Conservation (phyloP, 64 coral and sea anemone genomes). For the Pocillopora damicornis region DNA sequence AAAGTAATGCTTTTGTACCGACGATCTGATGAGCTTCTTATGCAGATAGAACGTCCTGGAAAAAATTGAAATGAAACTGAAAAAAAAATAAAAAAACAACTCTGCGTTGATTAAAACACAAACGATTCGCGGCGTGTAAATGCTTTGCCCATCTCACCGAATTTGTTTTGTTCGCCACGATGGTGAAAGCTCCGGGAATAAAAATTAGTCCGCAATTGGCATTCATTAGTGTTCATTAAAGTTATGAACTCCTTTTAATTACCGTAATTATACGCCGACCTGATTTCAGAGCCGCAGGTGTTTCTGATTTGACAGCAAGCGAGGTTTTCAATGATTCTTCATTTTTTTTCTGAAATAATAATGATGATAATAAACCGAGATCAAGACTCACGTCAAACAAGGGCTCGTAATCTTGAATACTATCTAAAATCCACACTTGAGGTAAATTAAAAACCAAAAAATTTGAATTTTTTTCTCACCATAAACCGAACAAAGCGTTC, state of each 20-base stretch:
- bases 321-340: conserved; percentile 31
- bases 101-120: conserved; percentile 37
- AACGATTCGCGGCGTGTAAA: not conserved
- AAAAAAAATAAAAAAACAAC: conserved; percentile 42
- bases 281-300: conserved; percentile 67
- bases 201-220: conserved; percentile 73
- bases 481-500: not conserved
- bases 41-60: not conserved
- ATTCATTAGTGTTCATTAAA: conserved; percentile 97
- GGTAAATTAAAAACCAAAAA: conserved; percentile 40
- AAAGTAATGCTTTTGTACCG: conserved; percentile 35
- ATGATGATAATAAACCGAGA: conserved; percentile 12
- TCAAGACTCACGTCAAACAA: conserved; percentile 30
- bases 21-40: not conserved
- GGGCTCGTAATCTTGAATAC: conserved; percentile 43
- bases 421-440: conserved; percentile 62
- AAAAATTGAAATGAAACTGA: conserved; percentile 3
- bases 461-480: not conserved
- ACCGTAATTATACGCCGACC: conserved; percentile 73
- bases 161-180: conserved; percentile 53
- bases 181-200: conserved; percentile 57
- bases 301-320: conserved; percentile 62
- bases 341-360: conserved; percentile 10
- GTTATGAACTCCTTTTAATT: conserved; percentile 78
- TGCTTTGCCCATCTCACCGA: not conserved